Evolutionary conservation across 2,797 vertebrate species (phyloP), one percentile per base, ranked within the genome.

Genomic region (Leontocebus nigricollis): DNA sequence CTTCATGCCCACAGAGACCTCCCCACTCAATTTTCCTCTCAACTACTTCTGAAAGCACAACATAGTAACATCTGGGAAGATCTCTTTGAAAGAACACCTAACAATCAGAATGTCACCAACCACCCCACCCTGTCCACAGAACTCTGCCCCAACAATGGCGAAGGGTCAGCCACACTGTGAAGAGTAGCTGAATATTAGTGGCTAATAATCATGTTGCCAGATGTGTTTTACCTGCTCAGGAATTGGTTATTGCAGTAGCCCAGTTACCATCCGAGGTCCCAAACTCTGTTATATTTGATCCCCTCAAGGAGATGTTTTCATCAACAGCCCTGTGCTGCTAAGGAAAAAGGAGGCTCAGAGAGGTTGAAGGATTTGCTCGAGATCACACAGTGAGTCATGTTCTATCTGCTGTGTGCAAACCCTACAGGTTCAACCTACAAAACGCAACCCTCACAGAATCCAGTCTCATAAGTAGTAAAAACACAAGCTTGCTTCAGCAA

Each of bases 61-160:
- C 33, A 87, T 22, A 19, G 55, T 93, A 52, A 93, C 90, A 87
- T 46, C 5, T 75, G 67, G 86, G 52, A 88, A 75, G 52, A 92
- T 39, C 19, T 86, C 76, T 94, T 27, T 91, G 73, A 93, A 96
- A 94, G 92, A 94, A 88, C 39, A 85, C 55, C 41, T 48, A 67
- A 55, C 64, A 36, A 55, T 52, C 55, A 41, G 64, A 86, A 89
- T 36, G 20, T n/a, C 52, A 80, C 11, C 75, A 94, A 73, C 11
- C 39, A 77, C 19, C 12, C 52, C 13, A 77, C 19, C 26, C 76
- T n/a, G 24, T 33, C 33, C 50, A 70, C 3, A 89, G 88, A 95
- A 73, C 72, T 48, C 81, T 94, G 61, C 33, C n/a, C n/a, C 7
- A 2, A 75, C 41, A 75, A 55, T 13, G 75, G 64, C 39, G 26